Percentiles rank a stretch among this genome's conserved stretches.
Evolutionary conservation across 2,888 invertebrate species (phyloP).

Genomic region (Harmothoe impar): DNA sequence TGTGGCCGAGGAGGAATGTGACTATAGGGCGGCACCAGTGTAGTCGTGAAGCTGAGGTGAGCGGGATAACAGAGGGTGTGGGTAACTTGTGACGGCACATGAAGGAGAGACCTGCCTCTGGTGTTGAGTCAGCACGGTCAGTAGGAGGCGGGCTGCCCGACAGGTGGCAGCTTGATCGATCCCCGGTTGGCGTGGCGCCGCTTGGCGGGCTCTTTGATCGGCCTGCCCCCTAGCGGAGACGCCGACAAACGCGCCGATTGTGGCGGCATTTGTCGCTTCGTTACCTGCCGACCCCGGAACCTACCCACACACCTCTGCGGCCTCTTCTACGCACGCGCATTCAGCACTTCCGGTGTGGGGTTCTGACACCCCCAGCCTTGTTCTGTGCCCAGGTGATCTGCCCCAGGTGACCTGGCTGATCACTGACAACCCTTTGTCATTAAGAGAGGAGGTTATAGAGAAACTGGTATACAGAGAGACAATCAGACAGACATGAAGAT

Average conservation of each 20-base stretch:
- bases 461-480: no score
- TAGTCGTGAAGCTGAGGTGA: no score
- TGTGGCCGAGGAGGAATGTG: no score
- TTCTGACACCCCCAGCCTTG: neutral
- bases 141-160: neutral
- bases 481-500: no score
- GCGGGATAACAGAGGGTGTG: no score
- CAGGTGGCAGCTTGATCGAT: constrained; percentile 34
- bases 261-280: constrained; percentile 35
- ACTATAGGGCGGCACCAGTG: no score
- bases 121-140: neutral
- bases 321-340: constrained; percentile 2
- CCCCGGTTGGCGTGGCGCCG: constrained; percentile 30
- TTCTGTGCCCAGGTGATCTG: neutral
- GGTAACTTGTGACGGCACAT: no score
- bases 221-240: neutral
- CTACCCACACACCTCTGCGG: constrained; percentile 24
- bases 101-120: no score
- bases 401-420: no score
- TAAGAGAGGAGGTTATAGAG: no score
- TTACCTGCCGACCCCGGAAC: constrained; percentile 34
- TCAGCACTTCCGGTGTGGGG: constrained; percentile 4
- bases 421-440: no score
- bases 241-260: constrained; percentile 40
- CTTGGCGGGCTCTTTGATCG: constrained; percentile 3